A percentile compares a stretch with the other conserved stretches of the same genome.
phyloP scores from a whole-genome alignment of 2,113 vertebrate species.

The Eulacestoma nigropectus region DNA sequence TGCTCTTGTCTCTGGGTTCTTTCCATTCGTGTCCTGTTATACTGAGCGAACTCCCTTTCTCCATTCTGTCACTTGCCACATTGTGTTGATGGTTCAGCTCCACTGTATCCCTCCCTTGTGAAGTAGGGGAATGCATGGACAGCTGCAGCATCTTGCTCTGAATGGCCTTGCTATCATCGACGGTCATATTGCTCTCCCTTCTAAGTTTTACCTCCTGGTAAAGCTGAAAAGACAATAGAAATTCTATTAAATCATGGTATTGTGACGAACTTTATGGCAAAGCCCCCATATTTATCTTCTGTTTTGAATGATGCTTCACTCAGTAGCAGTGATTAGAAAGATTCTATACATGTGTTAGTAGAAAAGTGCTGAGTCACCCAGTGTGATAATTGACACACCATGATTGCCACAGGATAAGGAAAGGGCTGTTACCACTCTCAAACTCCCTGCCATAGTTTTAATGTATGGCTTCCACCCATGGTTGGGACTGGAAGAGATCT shows the following conservation, averaged over 20 bases:
- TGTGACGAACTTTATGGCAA: neutral
- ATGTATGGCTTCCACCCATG: neutral
- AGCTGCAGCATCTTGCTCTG: conserved; percentile 62
- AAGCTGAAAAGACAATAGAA: conserved; percentile 75
- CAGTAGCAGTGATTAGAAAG: neutral
- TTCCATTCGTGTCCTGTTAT: neutral
- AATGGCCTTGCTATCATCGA: conserved; percentile 58
- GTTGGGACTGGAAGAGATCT: neutral
- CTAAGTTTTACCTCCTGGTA: conserved; percentile 89
- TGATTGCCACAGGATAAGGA: neutral
- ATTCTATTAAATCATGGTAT: neutral
- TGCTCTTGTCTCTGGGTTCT: conserved; percentile 22
- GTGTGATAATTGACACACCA: neutral
- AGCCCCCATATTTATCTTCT: neutral
- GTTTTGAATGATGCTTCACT: neutral
- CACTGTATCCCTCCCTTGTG: conserved; percentile 60
- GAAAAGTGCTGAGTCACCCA: neutral
- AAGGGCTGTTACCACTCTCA: neutral
- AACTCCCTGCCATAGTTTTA: neutral
- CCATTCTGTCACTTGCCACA: conserved; percentile 51
- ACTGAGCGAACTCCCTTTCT: conserved; percentile 4
- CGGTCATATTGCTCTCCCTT: conserved; percentile 70
- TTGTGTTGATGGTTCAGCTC: conserved; percentile 56
- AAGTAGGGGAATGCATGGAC: conserved; percentile 68
- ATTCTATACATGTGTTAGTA: neutral